Base-by-base conservation (phyloP, 1,140 invertebrate genomes). In the Lordiphosa clarofinis region DNA sequence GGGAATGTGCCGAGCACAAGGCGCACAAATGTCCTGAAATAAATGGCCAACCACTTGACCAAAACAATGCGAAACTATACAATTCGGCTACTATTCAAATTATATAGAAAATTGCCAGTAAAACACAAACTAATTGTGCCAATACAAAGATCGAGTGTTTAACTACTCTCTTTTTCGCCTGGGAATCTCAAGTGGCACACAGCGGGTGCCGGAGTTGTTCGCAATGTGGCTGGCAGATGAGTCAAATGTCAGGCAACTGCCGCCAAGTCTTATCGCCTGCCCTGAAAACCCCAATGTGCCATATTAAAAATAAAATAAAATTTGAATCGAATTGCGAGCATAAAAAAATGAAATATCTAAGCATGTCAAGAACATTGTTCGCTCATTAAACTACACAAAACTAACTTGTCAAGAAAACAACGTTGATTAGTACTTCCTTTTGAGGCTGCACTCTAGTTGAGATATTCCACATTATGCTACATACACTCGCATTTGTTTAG, bases 341-440 rank as follows among this genome's bases (percentile, higher is more conserved):
- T 62, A 82, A 15, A 40, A 47, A 38, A 7, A 19, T 57, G 39
- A 39, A 46, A 84, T 82, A 84, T 82, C 68, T 76, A 82, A 82
- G 78, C 78, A 58, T 82, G 76, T 82, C 76, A 82, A 82, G 76
- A 82, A 82, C 78, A 84, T 82, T 82, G 76, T 84, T 82, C 63
- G 78, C 78, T 67, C 70, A 82, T 82, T 82, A 82, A 66, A 57
- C 39, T 19, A 37, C 44, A 78, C 60, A 84, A 84, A 69, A 76
- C 43, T 43, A 82, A 69, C 64, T 66, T 78, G 76, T 84, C 49
- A 55, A 52, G 44, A 55, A 46, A 44, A 59, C 46, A 72, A 64
- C 65, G 76, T 78, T 82, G 78, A 82, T 82, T 82, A 82, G 73
- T 78, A 82, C 78, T 82, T 82, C 78, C 78, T 82, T 28, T 46